Conservation (phyloP, 2,113 vertebrate genomes). For the Raphicerus campestris region DNA sequence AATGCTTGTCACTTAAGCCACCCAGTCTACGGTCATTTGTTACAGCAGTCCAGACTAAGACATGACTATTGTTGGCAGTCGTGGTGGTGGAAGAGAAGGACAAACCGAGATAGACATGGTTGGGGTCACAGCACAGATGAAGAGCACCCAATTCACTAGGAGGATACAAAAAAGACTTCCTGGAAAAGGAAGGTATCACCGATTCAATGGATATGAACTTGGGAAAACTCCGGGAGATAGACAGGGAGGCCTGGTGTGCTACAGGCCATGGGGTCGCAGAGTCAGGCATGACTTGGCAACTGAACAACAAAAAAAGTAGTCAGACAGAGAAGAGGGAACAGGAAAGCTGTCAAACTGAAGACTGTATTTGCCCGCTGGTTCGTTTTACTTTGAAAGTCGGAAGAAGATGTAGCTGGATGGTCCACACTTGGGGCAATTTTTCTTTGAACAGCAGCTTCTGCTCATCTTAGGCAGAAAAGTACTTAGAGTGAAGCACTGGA, state of each 20-base stretch:
- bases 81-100: no score
- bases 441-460: not conserved
- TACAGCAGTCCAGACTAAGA: not conserved
- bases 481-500: not conserved
- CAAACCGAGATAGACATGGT: not conserved
- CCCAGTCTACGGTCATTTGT: accelerated
- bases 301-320: not conserved
- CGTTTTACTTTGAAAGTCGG: not conserved
- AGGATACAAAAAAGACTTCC: not conserved
- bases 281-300: not conserved
- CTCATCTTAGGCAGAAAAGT: not conserved
- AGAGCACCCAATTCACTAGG: not conserved
- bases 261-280: not conserved
- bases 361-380: no score
- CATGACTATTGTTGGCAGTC: not conserved
- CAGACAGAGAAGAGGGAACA: not conserved
- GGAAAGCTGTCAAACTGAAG: not conserved
- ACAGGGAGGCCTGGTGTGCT: not conserved
- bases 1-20: not conserved
- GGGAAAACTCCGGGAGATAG: not conserved
- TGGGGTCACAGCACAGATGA: not conserved
- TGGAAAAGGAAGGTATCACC: not conserved
- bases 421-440: not conserved
- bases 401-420: not conserved
- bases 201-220: not conserved